phyloP scores from a whole-genome alignment of 2,797 vertebrate species.

The Ctenosaura bakeri region DNA sequence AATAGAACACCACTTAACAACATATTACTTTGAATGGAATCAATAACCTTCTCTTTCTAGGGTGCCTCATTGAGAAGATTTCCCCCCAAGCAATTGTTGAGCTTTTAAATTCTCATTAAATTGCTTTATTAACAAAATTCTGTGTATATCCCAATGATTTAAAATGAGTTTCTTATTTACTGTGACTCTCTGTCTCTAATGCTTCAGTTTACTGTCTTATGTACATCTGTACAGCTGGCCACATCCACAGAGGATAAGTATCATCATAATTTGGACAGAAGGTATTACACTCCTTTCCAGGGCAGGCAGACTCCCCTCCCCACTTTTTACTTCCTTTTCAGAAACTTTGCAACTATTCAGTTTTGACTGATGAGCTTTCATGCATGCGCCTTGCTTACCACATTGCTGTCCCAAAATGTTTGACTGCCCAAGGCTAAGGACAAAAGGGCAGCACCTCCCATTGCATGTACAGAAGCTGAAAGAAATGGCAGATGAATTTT shows the following conservation, averaged over 20 bases:
- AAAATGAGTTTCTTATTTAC: constrained; percentile 47
- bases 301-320: constrained; percentile 25
- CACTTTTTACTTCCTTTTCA: constrained; percentile 54
- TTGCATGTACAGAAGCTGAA: background rate
- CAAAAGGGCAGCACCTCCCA: background rate
- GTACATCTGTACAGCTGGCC: background rate
- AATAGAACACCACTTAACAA: constrained; percentile 26
- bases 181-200: constrained; percentile 30
- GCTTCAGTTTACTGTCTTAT: background rate
- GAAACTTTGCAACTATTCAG: constrained; percentile 56
- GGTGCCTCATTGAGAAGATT: background rate
- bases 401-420: background rate
- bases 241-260: constrained; percentile 28
- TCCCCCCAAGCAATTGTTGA: background rate
- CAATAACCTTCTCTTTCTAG: constrained; percentile 50
- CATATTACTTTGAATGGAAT: constrained; percentile 37
- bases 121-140: constrained; percentile 35
- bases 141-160: background rate
- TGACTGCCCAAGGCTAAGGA: background rate
- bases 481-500: background rate
- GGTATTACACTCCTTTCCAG: constrained; percentile 47
- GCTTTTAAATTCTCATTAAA: constrained; percentile 26
- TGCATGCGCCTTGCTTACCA: background rate
- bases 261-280: constrained; percentile 35
- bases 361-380: constrained; percentile 63